These are phyloP conservation scores for Xerus rutilus DNA, from an alignment of 2,797 vertebrate species.

Conservation along the genomic window DNA sequence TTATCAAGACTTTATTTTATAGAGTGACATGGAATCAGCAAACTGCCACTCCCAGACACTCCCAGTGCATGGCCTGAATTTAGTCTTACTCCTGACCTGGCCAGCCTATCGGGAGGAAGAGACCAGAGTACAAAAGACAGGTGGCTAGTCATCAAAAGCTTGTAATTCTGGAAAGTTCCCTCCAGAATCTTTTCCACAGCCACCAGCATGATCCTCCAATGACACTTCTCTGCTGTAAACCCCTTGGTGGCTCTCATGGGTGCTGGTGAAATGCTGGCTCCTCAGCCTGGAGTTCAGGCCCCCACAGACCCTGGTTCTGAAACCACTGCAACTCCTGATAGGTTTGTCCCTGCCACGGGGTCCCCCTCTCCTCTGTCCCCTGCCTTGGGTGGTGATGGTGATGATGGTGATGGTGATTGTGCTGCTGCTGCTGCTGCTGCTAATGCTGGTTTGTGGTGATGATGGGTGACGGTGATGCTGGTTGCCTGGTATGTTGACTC, in stretches of 20 bases:
- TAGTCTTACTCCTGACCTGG: too few relatives aligned
- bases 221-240: background rate
- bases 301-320: too few relatives aligned
- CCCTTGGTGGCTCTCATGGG: background rate
- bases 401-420: accelerated
- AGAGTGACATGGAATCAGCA: background rate
- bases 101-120: background rate
- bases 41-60: background rate
- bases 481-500: accelerated
- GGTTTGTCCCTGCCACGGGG: too few relatives aligned
- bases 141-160: too few relatives aligned
- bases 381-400: background rate
- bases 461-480: accelerated
- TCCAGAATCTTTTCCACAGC: background rate
- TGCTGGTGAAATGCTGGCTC: background rate
- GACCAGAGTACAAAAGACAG: background rate
- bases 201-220: too few relatives aligned
- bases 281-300: background rate
- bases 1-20: background rate
- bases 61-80: background rate
- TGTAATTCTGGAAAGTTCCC: background rate
- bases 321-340: too few relatives aligned
- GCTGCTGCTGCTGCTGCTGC: background rate
- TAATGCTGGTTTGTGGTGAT: accelerated
- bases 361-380: background rate